A percentile compares a stretch with the other conserved stretches of the same genome.
Conservation (phyloP, 2,113 vertebrate species). For the Xyrauchen texanus region DNA sequence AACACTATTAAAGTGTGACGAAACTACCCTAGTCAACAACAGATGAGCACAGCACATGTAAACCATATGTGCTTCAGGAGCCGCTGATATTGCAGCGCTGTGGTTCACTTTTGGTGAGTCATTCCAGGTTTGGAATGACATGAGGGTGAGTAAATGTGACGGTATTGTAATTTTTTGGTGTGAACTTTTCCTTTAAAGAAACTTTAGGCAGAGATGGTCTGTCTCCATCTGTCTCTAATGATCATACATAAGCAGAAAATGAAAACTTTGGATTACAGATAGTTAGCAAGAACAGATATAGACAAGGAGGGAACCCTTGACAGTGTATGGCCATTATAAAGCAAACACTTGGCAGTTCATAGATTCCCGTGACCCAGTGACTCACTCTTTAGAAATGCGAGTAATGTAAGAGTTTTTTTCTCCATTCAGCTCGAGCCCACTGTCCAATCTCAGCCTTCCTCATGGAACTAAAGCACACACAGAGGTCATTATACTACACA, state of each 20-base stretch:
- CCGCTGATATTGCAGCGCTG: too few relatives aligned
- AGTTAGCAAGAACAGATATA: background rate
- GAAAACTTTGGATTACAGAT: background rate
- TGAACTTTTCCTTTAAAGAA: too few relatives aligned
- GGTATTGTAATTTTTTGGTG: too few relatives aligned
- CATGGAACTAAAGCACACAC: background rate
- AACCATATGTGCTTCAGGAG: too few relatives aligned
- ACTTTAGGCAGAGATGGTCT: too few relatives aligned
- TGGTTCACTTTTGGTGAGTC: too few relatives aligned
- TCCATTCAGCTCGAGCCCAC: background rate
- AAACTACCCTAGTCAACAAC: too few relatives aligned
- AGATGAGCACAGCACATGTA: too few relatives aligned
- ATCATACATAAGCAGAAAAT: background rate
- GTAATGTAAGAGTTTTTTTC: background rate
- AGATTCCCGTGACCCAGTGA: constrained; percentile 8
- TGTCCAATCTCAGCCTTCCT: background rate
- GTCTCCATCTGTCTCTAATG: too few relatives aligned
- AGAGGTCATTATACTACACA: background rate
- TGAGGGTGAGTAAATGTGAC: too few relatives aligned
- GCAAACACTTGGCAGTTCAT: background rate
- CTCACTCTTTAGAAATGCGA: constrained; percentile 38
- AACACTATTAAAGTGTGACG: too few relatives aligned
- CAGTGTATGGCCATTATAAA: background rate
- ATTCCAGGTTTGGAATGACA: too few relatives aligned
- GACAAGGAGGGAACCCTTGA: background rate